Percentiles rank a stretch among this genome's conserved stretches.
Conservation (phyloP, 2,113 vertebrate genomes). For the Triplophysa dalaica region DNA sequence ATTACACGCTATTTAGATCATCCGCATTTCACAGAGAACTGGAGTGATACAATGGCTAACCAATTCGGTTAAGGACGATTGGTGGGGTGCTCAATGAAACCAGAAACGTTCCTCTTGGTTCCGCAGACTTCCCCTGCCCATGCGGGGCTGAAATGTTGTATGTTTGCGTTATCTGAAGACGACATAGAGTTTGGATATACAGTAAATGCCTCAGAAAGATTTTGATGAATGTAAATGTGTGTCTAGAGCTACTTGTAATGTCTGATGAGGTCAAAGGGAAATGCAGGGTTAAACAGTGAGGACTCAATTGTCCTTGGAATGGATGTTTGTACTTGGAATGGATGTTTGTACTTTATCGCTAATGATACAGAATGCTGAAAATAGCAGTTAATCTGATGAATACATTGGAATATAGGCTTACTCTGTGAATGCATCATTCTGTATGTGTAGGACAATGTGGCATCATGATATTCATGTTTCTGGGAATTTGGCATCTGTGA, state of each 20-base stretch:
- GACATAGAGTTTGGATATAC: no score
- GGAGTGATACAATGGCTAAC: background rate
- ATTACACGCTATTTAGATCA: slow-evolving; percentile 50
- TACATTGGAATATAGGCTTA: background rate
- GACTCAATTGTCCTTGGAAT: background rate
- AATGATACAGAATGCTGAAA: slow-evolving; percentile 13
- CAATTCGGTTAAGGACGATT: no score
- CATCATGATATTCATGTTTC: background rate
- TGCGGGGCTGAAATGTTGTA: no score
- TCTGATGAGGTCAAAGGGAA: background rate
- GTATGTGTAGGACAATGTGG: background rate
- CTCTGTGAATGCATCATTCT: background rate
- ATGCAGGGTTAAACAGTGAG: background rate
- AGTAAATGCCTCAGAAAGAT: no score
- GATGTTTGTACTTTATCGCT: background rate
- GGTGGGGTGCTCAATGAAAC: background rate
- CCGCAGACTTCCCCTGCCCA: no score
- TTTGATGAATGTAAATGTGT: background rate
- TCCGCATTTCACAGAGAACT: slow-evolving; percentile 27
- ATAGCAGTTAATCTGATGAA: slow-evolving; percentile 4
- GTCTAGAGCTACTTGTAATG: background rate
- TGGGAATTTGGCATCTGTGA: slow-evolving; percentile 19
- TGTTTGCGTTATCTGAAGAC: no score
- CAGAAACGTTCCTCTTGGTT: background rate
- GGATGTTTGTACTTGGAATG: background rate